A percentile compares a stretch with the other conserved stretches of the same genome.
phyloP scores from a whole-genome alignment of 2,797 vertebrate species.

The Pagetopsis macropterus region DNA sequence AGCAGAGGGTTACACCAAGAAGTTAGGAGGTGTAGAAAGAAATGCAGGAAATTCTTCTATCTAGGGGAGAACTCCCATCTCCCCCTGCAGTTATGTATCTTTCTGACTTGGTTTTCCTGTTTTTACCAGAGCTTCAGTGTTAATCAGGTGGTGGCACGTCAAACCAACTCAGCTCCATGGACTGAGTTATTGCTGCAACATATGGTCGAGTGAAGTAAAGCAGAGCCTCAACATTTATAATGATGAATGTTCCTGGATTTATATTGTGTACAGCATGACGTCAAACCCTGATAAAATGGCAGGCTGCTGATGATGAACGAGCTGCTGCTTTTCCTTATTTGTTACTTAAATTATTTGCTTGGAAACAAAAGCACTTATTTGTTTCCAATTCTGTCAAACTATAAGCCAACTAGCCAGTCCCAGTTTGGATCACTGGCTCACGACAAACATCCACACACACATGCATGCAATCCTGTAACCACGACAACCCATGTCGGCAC shows the following conservation, averaged over 20 bases:
- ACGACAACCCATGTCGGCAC: constrained; percentile 62
- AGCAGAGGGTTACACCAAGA: no score
- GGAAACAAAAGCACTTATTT: constrained; percentile 28
- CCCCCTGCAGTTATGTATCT: no score
- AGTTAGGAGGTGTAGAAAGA: no score
- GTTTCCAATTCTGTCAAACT: constrained; percentile 30
- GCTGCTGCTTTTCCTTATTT: constrained; percentile 41
- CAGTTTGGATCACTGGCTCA: constrained; percentile 35
- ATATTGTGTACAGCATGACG: constrained; percentile 34
- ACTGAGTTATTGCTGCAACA: constrained; percentile 52
- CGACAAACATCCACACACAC: constrained; percentile 27
- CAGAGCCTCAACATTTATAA: constrained; percentile 43
- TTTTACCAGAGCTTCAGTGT: constrained; percentile 9
- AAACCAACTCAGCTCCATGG: constrained; percentile 22
- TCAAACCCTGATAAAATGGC: constrained; percentile 15
- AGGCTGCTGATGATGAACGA: constrained; percentile 44
- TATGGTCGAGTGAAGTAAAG: constrained; percentile 53
- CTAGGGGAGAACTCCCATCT: no score
- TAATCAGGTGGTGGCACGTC: constrained; percentile 32
- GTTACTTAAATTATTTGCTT: constrained; percentile 42
- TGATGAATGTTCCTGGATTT: constrained; percentile 51
- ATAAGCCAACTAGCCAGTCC: constrained; percentile 12
- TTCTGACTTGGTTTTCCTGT: no score
- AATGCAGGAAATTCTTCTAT: no score
- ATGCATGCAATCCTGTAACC: constrained; percentile 46